Evolutionary conservation across 2,797 vertebrate genomes (phyloP).

Genomic region (Iguana delicatissima): DNA sequence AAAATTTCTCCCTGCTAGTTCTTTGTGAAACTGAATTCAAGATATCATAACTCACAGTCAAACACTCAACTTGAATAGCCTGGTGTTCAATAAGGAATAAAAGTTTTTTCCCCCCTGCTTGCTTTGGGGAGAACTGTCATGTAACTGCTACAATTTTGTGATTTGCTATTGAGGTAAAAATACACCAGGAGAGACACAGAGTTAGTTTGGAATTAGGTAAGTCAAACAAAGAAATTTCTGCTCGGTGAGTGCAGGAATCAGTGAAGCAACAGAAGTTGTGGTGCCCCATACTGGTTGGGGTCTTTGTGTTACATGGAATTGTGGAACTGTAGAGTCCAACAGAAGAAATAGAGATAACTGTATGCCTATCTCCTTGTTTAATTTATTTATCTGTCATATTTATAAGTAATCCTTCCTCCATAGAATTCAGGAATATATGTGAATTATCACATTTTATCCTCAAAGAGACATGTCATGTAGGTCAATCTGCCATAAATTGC

Average conservation of each 20-base stretch:
- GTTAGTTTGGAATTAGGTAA: neutral
- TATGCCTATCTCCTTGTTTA: neutral
- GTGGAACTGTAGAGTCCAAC: too few species aligned
- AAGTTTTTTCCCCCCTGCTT: neutral
- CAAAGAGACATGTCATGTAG: neutral
- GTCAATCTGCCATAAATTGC: neutral
- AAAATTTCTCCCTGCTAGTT: neutral
- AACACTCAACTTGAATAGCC: neutral
- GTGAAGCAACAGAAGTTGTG: neutral
- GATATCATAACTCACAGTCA: neutral
- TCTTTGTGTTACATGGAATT: neutral
- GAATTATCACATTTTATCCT: neutral
- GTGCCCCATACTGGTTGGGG: neutral
- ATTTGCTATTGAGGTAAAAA: neutral
- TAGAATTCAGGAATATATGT: neutral
- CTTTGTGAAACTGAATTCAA: neutral
- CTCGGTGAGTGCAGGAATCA: neutral
- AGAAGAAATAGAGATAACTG: too few species aligned
- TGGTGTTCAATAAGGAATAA: neutral
- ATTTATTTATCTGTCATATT: neutral
- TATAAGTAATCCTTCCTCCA: neutral
- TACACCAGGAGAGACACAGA: neutral
- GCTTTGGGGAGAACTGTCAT: neutral
- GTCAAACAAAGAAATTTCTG: slow-evolving; percentile 28
- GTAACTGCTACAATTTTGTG: neutral